Percentiles rank a stretch among this genome's conserved stretches.
phyloP scores from a whole-genome alignment of 2,113 vertebrate species.

The Chaetodon auriga region DNA sequence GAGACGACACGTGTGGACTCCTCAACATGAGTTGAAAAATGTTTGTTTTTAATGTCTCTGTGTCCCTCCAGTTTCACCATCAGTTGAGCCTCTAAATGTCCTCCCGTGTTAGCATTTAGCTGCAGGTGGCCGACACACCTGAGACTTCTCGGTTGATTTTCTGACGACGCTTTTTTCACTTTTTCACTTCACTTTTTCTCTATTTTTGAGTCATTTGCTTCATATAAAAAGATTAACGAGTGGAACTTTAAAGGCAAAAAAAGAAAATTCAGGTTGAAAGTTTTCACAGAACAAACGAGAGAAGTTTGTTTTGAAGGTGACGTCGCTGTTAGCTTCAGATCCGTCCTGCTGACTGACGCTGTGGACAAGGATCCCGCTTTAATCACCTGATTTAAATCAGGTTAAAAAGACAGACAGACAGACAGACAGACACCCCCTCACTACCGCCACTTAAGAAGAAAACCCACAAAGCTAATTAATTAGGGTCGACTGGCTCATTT shows the following conservation, averaged over 20 bases:
- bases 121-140: too few species aligned
- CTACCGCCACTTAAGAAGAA: constrained; percentile 39
- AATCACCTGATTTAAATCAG: constrained; percentile 51
- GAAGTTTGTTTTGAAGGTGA: not conserved
- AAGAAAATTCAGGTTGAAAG: not conserved
- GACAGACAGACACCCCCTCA: constrained; percentile 5
- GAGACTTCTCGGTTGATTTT: too few species aligned
- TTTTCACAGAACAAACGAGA: not conserved
- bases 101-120: too few species aligned
- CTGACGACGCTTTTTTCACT: too few species aligned
- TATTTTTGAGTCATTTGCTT: not conserved
- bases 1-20: too few species aligned
- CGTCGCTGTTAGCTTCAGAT: not conserved
- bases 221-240: not conserved
- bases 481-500: constrained; percentile 48
- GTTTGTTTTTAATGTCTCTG: too few species aligned
- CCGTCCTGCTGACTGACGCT: not conserved
- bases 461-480: constrained; percentile 62
- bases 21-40: too few species aligned
- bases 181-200: too few species aligned
- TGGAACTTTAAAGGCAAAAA: not conserved
- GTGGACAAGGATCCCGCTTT: not conserved
- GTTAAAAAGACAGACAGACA: constrained; percentile 15
- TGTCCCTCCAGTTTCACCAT: too few species aligned
- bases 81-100: too few species aligned